Evolutionary conservation across 37 sponge, comb jelly and placozoan species (phyloP).

Genomic region (Chondrilla cf. caribensis): DNA sequence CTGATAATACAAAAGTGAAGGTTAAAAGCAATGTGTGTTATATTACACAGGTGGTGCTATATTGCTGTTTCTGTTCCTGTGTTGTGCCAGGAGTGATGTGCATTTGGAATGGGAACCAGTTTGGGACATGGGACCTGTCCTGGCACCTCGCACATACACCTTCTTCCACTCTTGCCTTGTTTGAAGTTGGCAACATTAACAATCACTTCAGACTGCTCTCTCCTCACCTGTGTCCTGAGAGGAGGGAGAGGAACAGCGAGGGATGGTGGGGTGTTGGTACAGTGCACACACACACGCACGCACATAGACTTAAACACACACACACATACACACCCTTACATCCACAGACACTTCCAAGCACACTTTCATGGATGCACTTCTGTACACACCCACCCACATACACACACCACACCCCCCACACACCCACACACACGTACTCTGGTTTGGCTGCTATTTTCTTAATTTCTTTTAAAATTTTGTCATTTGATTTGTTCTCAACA

Average conservation of each 20-base stretch:
- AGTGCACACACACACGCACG: no score
- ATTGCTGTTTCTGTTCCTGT: no score
- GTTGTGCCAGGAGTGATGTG: no score
- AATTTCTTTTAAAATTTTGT: slow-evolving; percentile 46
- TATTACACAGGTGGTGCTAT: no score
- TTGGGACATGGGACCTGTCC: slow-evolving; percentile 85
- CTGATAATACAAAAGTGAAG: no score
- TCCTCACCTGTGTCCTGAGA: slow-evolving; percentile 41
- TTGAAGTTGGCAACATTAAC: slow-evolving; percentile 78
- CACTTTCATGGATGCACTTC: no score
- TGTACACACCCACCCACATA: no score
- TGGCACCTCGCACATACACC: slow-evolving; percentile 88
- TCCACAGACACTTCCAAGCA: neutral
- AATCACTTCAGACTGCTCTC: slow-evolving; percentile 25
- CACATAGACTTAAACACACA: no score
- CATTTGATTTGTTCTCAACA: slow-evolving; percentile 46
- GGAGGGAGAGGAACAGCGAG: neutral
- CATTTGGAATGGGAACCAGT: no score
- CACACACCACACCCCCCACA: neutral
- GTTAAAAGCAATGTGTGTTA: no score
- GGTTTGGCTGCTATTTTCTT: slow-evolving; percentile 45
- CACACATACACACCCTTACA: neutral
- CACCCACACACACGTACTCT: slow-evolving; percentile 49
- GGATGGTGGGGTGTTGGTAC: neutral
- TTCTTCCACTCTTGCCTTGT: slow-evolving; percentile 43